Base-by-base conservation (phyloP, 2,113 vertebrate species). In the Marmota monax region DNA sequence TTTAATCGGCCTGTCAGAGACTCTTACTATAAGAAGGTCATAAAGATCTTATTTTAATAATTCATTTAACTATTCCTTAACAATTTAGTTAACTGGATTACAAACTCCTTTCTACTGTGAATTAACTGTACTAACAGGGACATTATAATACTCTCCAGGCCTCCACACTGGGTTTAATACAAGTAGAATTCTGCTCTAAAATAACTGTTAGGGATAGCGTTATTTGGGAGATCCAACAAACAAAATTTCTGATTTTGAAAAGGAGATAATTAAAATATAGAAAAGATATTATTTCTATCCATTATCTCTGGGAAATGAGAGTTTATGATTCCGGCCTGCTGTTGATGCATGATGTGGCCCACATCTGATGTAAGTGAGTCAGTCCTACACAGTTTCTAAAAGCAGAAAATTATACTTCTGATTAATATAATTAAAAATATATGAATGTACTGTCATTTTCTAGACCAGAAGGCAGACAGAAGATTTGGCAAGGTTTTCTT, bases 311-410 rank as follows among this genome's bases (percentile, higher is more conserved):
- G 14, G 11, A 74, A n/a, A 87, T 1, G 27, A 56, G 25, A 63
- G 76, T 94, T 45, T 72, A 79, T 79, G 42, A 29, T 76, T 92
- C 14, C 10, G 72, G 12, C 32, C 29, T 67, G 1, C 5, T 73
- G 22, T 6, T 61, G 12, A 65, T 34, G 39, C 12, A n/a, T 13
- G 13, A 6, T 61, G 63, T 61, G 32, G 67, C 10, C 37, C 91
- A 23, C 84, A 48, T 90, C 32, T 90, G 65, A 89, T 88, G 20
- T 86, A 4, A 95, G 16, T 32, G 34, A 97, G 8, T 34, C 93
- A 80, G 83, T 10, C 8, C 0, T 45, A 14, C 20, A 61, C 14
- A 76, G 17, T 0, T 91, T 92, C 32, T 73, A 70, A 97, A 98
- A 96, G 48, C 23, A 92, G 18, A 51, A 96, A 3, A 82, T 91